A percentile compares a stretch with the other conserved stretches of the same genome.
Evolutionary conservation across 2,888 invertebrate genomes (phyloP).

Genomic region (Synanthedon andrenaeformis): DNA sequence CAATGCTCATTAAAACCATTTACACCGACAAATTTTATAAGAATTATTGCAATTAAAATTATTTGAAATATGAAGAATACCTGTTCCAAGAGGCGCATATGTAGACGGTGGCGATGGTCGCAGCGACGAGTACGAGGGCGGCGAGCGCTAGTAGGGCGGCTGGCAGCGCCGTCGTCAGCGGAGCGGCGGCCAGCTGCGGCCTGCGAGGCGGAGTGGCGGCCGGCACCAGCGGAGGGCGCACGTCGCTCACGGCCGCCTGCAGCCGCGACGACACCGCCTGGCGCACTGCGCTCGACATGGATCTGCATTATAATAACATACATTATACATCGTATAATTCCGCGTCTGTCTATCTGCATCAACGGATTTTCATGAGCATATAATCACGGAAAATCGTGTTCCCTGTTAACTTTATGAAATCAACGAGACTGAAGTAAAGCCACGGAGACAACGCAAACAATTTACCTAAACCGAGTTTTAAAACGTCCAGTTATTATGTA

Average conservation of each 20-base stretch:
- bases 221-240: conserved; percentile 59
- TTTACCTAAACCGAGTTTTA: too few relatives aligned
- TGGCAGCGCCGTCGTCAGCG: conserved; percentile 79
- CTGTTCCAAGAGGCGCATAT: conserved; percentile 95
- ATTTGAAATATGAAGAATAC: conserved; percentile 42
- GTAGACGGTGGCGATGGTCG: conserved; percentile 89
- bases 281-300: conserved; percentile 32
- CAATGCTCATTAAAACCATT: too few relatives aligned
- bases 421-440: too few relatives aligned
- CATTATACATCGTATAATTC: too few relatives aligned
- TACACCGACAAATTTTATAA: too few relatives aligned
- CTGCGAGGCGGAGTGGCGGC: conserved; percentile 19
- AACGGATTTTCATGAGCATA: too few relatives aligned
- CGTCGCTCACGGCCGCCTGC: conserved; percentile 70
- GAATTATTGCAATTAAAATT: too few relatives aligned
- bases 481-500: too few relatives aligned
- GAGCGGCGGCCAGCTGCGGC: conserved; percentile 42
- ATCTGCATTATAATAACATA: conserved; percentile 19
- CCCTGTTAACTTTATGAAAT: too few relatives aligned
- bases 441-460: too few relatives aligned
- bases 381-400: too few relatives aligned
- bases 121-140: conserved; percentile 88
- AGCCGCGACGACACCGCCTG: conserved; percentile 28
- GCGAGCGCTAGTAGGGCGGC: conserved; percentile 91
- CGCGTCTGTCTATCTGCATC: too few relatives aligned